Base-by-base conservation (phyloP, 2,113 vertebrate genomes). In the Mohoua ochrocephala region DNA sequence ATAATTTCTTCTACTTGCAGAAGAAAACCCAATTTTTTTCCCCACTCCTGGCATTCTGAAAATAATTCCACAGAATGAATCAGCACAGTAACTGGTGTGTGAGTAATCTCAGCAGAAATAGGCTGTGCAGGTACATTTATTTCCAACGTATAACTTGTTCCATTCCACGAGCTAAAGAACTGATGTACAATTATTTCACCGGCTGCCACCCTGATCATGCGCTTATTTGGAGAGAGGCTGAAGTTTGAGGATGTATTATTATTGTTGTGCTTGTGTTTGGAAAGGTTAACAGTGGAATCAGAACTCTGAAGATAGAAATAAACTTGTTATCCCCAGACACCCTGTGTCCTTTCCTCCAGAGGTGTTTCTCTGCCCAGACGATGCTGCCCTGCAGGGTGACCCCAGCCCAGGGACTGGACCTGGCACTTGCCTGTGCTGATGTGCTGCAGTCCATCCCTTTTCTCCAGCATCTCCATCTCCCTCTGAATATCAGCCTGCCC, bases 311-410 rank as follows among this genome's bases (percentile, higher is more conserved):
- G 41, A 30, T 5, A 10, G 30, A 74, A 64, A 73, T 69, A 19
- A 49, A 7, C 10, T 53, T 27, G 21, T 33, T 39, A 14, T 13
- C 6, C 27, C 30, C 42, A 63, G 17, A 47, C 33, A 21, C 26
- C 4, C 37, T 1, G 1, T 5, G 31, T 68, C 42, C 60, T 89
- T 14, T 23, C 59, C n/a, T 63, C 41, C 59, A 64, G 31, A 85
- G 24, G 7, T 15, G 2, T 28, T 77, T 61, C 60, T 65, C 22
- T 61, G n/a, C 11, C 5, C 77, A 21, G 41, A 30, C 0, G 0
- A 10, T 41, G n/a, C 23, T 74, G 35, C 21, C 37, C 6, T 1
- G 2, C 6, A 44, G n/a, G 11, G 13, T 49, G 28, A 45, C 3
- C 15, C 52, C 47, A 89, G 39, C 24, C 10, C 26, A 50, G 13